These are phyloP conservation scores for Bambusicola thoracicus DNA, from an alignment of 2,113 vertebrate species.

Conservation along the genomic window DNA sequence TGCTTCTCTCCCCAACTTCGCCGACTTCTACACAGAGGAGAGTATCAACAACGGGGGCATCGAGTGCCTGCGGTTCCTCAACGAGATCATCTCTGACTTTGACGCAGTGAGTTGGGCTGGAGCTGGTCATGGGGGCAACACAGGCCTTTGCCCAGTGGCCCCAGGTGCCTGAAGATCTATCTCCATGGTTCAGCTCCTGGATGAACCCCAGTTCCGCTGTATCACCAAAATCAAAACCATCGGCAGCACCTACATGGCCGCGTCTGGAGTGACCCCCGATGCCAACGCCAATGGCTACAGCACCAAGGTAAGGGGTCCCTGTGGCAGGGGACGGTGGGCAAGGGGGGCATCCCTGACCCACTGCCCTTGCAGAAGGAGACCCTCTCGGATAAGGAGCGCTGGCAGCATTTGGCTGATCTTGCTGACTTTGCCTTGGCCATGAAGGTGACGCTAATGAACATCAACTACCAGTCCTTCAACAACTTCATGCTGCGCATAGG, in stretches of 20 bases:
- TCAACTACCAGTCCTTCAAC: slow-evolving; percentile 99
- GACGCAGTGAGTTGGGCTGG: slow-evolving; percentile 85
- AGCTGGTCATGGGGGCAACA: accelerated
- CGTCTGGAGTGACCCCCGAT: slow-evolving; percentile 89
- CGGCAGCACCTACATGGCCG: slow-evolving; percentile 97
- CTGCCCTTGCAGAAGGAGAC: slow-evolving; percentile 77
- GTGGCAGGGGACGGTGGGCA: accelerated
- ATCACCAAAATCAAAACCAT: slow-evolving; percentile 99
- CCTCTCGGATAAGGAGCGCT: slow-evolving; percentile 84
- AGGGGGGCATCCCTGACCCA: neutral
- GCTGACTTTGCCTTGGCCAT: slow-evolving; percentile 95
- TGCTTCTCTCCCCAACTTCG: slow-evolving; percentile 97
- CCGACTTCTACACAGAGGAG: slow-evolving; percentile 97
- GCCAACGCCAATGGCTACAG: slow-evolving; percentile 81
- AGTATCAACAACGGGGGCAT: slow-evolving; percentile 98
- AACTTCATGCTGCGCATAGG: slow-evolving; percentile 99
- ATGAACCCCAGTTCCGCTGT: slow-evolving; percentile 91
- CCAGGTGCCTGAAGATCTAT: neutral
- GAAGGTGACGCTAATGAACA: slow-evolving; percentile 94
- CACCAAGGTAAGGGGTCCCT: slow-evolving; percentile 34
- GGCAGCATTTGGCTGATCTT: slow-evolving; percentile 93
- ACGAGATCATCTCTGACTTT: slow-evolving; percentile 98
- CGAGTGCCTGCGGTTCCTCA: slow-evolving; percentile 95
- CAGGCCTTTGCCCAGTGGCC: neutral
- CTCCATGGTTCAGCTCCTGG: slow-evolving; percentile 83